These are phyloP conservation scores for Sylvia atricapilla DNA, from an alignment of 2,113 vertebrate genomes.

Conservation along the genomic window DNA sequence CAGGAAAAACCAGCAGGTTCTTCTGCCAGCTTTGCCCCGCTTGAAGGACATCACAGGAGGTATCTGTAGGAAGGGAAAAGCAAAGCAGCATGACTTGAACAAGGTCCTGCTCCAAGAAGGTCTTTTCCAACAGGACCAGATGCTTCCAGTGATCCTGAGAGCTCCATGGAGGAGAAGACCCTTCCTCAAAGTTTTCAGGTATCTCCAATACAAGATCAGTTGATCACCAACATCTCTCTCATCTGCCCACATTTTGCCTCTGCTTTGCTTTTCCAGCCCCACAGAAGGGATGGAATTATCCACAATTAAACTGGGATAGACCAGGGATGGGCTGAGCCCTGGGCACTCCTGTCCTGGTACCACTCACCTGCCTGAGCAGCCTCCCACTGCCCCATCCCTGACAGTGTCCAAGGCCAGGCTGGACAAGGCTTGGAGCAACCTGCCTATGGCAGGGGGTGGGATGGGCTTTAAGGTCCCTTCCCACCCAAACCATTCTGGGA, in stretches of 20 bases:
- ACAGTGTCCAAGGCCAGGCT: neutral
- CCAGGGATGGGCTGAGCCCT: accelerated
- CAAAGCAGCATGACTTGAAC: neutral
- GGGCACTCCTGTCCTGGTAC: neutral
- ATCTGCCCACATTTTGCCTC: neutral
- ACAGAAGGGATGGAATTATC: neutral
- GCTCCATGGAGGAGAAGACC: neutral
- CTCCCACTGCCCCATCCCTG: neutral
- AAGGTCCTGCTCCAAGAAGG: neutral
- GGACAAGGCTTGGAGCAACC: neutral
- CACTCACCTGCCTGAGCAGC: neutral
- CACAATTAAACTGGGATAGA: neutral
- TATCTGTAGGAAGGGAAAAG: accelerated
- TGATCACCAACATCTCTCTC: neutral
- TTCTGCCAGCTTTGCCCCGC: neutral
- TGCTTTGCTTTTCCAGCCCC: neutral
- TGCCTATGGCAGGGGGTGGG: neutral
- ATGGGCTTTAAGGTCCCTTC: neutral
- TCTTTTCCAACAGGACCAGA: neutral
- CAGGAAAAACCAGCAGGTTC: neutral
- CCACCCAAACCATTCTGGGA: neutral
- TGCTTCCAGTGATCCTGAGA: neutral
- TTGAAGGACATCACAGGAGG: neutral
- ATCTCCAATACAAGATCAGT: neutral
- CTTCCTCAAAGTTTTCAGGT: neutral